Evolutionary conservation across 1,140 invertebrate species (phyloP).

Genomic region (Sinella curviseta): DNA sequence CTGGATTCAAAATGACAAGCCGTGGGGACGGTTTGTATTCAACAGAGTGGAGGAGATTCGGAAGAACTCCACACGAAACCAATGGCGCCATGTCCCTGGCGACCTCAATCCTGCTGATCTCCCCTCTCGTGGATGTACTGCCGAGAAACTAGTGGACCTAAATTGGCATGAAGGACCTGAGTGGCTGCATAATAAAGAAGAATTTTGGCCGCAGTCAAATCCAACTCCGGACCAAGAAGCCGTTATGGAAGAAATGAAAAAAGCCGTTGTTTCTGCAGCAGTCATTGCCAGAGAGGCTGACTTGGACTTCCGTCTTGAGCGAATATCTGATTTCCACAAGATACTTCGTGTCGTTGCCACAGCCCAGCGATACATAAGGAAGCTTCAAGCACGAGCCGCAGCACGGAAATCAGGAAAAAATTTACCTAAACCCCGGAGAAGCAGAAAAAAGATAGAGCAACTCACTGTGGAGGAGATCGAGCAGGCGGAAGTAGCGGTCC

Average conservation of each 20-base stretch:
- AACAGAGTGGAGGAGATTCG: constrained; percentile 45
- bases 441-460: no score
- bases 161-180: not conserved
- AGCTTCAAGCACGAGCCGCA: no score
- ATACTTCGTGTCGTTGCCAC: no score
- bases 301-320: no score
- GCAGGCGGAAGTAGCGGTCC: not conserved
- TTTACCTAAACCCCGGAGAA: not conserved
- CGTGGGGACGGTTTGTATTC: constrained; percentile 40
- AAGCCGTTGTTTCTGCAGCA: not conserved
- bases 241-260: not conserved
- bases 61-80: constrained; percentile 31
- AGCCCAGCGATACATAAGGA: no score
- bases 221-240: not conserved
- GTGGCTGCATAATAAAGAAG: not conserved
- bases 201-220: not conserved
- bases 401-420: not conserved
- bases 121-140: constrained; percentile 52
- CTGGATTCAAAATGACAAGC: constrained; percentile 47
- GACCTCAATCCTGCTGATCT: constrained; percentile 56
- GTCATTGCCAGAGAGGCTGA: no score
- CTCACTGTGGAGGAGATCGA: not conserved
- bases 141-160: not conserved
- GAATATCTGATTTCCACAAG: no score
- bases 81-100: constrained; percentile 56